Percentiles rank a stretch among this genome's conserved stretches.
Evolutionary conservation across 2,113 vertebrate genomes (phyloP).

Genomic region (Pygoscelis antarcticus): DNA sequence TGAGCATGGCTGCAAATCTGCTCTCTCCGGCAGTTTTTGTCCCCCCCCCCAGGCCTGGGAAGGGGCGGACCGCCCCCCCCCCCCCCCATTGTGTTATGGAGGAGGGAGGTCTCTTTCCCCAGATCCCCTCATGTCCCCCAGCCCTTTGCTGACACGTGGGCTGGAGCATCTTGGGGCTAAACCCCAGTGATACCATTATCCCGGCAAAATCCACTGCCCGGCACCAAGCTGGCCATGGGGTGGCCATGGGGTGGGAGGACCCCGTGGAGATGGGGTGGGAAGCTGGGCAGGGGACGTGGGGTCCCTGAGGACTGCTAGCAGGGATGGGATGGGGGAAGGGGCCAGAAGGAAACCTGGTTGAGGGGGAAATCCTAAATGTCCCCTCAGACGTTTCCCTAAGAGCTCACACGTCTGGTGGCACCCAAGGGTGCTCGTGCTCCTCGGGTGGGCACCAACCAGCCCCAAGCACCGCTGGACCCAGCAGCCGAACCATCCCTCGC

Average conservation of each 20-base stretch:
- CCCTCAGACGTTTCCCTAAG: rapidly evolving
- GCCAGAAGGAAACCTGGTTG: neutral
- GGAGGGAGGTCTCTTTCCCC: neutral
- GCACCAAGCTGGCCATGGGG: rapidly evolving
- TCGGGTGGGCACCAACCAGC: neutral
- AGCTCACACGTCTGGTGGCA: neutral
- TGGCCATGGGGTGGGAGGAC: rapidly evolving
- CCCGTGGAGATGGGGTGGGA: neutral
- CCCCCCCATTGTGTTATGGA: rapidly evolving
- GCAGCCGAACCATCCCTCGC: rapidly evolving
- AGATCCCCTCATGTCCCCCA: neutral
- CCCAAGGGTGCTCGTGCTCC: neutral
- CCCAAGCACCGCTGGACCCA: neutral
- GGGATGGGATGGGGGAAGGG: neutral
- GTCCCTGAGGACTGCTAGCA: neutral
- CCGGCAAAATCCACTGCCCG: rapidly evolving
- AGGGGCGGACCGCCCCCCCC: neutral
- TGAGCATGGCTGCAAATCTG: neutral
- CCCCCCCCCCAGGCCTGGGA: neutral
- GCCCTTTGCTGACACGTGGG: rapidly evolving
- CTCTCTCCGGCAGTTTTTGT: neutral
- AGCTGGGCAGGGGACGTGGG: neutral
- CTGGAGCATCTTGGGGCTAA: neutral
- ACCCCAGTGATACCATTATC: neutral
- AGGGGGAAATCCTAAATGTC: neutral